Base-by-base conservation (phyloP, 2,888 invertebrate genomes). In the Pachymerium ferrugineum region DNA sequence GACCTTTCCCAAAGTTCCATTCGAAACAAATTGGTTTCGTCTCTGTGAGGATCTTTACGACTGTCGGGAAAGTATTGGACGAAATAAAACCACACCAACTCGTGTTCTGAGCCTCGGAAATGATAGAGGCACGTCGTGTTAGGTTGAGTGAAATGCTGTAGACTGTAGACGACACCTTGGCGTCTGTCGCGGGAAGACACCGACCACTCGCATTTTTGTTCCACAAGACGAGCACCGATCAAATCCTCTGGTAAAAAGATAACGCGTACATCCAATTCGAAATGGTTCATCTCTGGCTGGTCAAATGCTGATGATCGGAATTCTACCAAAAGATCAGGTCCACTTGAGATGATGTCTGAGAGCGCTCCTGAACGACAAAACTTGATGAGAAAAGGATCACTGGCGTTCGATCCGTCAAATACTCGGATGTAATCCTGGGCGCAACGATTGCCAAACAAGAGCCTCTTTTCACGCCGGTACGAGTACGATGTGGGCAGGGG, bases 81-180 rank as follows among this genome's bases (percentile, higher is more conserved):
- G 81, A 92, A 92, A 29, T 91, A 90, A 77, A 92, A 87, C 92
- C 92, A 92, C 29, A 92, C 90, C 75, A 90, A 89, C 83, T 91
- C 91, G 79, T 89, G 88, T 5, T 88, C 85, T 73, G 89, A 88
- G 30, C 90, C 83, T 89, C 85, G 71, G 80, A 92, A 91, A 80
- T 89, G 89, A 82, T 91, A 92, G 76, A 89, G 88, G 81, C 92
- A 92, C 5, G 91, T 91, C 0, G 91, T 91, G 82, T 92, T 91
- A 1, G 91, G 90, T 0, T 92, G 91, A 74, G 92, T 83, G 0
- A 91, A 90, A 82, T 92, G 91, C 70, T 88, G 85, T 1, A 91
- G 91, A 81, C 90, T 91, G 80, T 90, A 88, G 72, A 92, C 82
- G 70, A 89, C 85, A 3, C 92, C 92, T 76, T 89, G 88, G 47